Conservation (phyloP, 2,113 vertebrate genomes). For the Bujurquina vittata region DNA sequence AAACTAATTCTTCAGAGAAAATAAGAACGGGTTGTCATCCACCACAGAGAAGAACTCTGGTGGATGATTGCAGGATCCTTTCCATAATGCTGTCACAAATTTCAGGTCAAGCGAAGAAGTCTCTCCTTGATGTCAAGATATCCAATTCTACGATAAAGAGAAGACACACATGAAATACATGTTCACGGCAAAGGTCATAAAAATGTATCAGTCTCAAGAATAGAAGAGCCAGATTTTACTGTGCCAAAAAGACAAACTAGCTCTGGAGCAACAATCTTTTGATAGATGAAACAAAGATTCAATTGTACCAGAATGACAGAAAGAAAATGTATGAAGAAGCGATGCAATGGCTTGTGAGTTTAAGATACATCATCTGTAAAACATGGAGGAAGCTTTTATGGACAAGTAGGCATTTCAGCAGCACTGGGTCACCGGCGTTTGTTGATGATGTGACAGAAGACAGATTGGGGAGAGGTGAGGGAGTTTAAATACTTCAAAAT, state of each 20-base stretch:
- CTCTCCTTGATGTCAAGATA: rapidly evolving
- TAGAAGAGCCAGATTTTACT: neutral
- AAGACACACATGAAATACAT: neutral
- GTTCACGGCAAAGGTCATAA: neutral
- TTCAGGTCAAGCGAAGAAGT: neutral
- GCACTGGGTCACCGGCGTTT: neutral
- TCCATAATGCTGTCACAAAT: neutral
- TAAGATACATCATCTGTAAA: neutral
- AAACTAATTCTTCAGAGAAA: neutral
- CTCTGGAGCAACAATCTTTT: neutral
- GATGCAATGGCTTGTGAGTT: neutral
- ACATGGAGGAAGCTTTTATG: neutral
- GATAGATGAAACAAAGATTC: neutral
- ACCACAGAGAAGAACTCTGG: neutral
- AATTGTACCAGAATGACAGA: neutral
- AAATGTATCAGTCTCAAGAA: neutral
- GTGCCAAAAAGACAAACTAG: neutral
- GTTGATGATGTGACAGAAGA: neutral
- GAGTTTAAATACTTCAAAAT: too few species aligned
- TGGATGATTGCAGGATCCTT: neutral
- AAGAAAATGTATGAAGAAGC: neutral
- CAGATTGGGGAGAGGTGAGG: neutral
- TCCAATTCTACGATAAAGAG: neutral
- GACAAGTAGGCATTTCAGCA: neutral
- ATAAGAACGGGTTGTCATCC: neutral